These are phyloP conservation scores for Phylloscopus whistleri DNA, from an alignment of 2,113 vertebrate genomes.

Conservation along the genomic window DNA sequence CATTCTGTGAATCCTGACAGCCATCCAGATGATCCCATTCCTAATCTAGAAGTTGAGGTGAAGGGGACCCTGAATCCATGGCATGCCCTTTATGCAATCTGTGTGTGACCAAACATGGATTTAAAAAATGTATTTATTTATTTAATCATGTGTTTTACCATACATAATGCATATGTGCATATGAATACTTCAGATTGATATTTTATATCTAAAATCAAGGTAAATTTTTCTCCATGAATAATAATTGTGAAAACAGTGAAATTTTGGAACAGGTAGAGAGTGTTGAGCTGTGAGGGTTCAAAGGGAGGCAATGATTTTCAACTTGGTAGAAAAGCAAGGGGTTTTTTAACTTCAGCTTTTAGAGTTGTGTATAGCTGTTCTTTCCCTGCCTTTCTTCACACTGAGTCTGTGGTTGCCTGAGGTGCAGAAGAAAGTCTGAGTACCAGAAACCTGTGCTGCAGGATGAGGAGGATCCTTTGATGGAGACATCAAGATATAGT, in stretches of 20 bases:
- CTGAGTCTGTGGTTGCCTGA: not conserved
- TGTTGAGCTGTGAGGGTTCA: not conserved
- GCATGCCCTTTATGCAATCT: not conserved
- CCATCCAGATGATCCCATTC: not conserved
- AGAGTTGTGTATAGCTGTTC: not conserved
- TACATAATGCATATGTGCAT: accelerated
- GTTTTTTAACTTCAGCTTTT: not conserved
- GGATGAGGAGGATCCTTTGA: not conserved
- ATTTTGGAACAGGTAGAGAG: not conserved
- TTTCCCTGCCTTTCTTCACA: not conserved
- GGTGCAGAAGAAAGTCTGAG: not conserved
- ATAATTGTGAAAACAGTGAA: not conserved
- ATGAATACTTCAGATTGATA: not conserved
- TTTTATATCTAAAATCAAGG: not conserved
- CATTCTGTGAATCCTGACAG: not conserved
- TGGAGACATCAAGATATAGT: not conserved
- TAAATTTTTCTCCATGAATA: not conserved
- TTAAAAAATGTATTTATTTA: not conserved
- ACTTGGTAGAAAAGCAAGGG: not conserved
- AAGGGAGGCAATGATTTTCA: not conserved
- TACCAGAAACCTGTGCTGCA: not conserved
- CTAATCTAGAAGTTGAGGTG: not conserved
- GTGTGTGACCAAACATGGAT: not conserved
- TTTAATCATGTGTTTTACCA: not conserved
- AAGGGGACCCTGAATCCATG: not conserved